Conservation (phyloP, 2,888 invertebrate genomes). For the Anticlea derivata region DNA sequence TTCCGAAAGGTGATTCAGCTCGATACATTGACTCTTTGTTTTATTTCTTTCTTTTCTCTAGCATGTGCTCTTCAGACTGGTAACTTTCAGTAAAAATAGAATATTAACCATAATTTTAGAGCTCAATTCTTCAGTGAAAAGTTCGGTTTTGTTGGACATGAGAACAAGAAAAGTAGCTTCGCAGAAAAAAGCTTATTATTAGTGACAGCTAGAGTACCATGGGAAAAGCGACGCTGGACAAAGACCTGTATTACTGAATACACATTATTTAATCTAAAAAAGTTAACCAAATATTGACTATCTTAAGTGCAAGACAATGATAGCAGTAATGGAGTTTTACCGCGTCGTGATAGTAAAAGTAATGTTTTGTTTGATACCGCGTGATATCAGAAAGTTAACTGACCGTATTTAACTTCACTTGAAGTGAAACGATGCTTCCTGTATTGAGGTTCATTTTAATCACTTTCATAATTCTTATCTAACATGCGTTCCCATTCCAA, state of each 20-base stretch:
- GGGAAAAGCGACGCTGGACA: no score
- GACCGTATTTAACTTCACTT: conserved; percentile 29
- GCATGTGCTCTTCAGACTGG: no score
- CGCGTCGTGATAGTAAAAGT: conserved; percentile 8
- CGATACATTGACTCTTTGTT: not conserved
- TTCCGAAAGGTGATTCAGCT: not conserved
- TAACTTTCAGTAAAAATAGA: no score
- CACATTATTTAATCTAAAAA: no score
- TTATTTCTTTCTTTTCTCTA: no score
- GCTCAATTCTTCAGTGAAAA: no score
- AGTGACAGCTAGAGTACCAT: no score
- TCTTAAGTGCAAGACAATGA: not conserved
- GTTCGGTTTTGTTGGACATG: no score
- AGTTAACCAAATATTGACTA: conserved; percentile 1
- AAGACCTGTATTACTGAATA: no score
- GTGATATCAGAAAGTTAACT: conserved; percentile 35
- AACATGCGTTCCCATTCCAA: conserved; percentile 16
- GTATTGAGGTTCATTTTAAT: conserved; percentile 17
- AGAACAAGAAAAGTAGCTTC: no score
- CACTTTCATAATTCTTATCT: conserved; percentile 31
- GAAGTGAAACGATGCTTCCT: conserved; percentile 28
- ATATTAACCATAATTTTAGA: no score
- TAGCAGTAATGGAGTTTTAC: not conserved
- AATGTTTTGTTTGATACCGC: conserved; percentile 32
- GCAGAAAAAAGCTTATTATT: no score